These are phyloP conservation scores for Gymnothorax javanicus DNA, from an alignment of 2,797 vertebrate genomes.

Conservation along the genomic window DNA sequence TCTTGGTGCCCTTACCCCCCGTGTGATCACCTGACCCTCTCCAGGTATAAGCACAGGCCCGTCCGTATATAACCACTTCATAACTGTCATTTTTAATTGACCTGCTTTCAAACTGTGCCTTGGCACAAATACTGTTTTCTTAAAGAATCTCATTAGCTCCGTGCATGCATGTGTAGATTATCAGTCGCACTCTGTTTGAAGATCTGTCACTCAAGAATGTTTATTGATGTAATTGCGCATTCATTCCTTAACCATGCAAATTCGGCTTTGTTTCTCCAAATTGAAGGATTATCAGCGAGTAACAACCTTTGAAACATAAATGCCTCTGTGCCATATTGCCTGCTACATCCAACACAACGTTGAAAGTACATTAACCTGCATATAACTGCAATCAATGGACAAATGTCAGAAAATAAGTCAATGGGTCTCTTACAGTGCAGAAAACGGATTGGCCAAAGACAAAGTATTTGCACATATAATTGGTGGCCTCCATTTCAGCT, in stretches of 20 bases:
- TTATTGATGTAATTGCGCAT: slow-evolving; percentile 16
- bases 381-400: background rate
- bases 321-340: background rate
- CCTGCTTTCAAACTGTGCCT: slow-evolving; percentile 46
- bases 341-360: background rate
- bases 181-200: slow-evolving; percentile 45
- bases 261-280: background rate
- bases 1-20: too few species aligned
- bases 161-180: slow-evolving; percentile 44
- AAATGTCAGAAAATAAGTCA: background rate
- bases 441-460: background rate
- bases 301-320: background rate
- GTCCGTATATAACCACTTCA: slow-evolving; percentile 34
- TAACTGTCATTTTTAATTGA: slow-evolving; percentile 54
- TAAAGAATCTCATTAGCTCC: slow-evolving; percentile 49
- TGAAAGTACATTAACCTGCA: background rate
- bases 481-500: too few species aligned
- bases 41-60: too few species aligned
- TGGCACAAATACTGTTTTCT: slow-evolving; percentile 38
- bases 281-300: background rate
- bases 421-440: background rate
- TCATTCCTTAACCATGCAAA: slow-evolving; percentile 30
- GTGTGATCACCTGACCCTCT: too few species aligned
- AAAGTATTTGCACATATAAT: too few species aligned
- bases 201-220: slow-evolving; percentile 33